phyloP scores from a whole-genome alignment of 2,888 invertebrate species.

The Lasioglossum villosulum region DNA sequence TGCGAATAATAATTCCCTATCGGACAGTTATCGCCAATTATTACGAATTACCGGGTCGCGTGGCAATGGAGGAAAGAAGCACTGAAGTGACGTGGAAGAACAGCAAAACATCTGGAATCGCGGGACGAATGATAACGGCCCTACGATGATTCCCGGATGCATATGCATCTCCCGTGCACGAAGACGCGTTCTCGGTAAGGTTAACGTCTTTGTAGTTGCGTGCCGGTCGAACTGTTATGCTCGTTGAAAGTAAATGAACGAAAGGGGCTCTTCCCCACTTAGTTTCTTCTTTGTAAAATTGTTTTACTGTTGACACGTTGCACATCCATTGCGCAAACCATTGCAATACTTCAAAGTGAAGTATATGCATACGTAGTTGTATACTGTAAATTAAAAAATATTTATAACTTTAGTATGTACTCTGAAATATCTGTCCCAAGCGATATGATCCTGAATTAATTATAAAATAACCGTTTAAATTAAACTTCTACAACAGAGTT shows the following conservation, averaged over 20 bases:
- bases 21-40: conserved; percentile 16
- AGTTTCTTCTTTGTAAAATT: background rate
- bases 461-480: no score
- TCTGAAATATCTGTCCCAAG: no score
- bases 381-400: no score
- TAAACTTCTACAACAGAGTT: no score
- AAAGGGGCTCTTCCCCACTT: background rate
- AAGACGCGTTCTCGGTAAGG: conserved; percentile 66
- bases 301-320: background rate
- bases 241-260: conserved; percentile 3
- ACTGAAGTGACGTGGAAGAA: conserved; percentile 5
- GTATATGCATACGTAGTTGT: no score
- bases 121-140: conserved; percentile 6
- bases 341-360: background rate
- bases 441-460: no score
- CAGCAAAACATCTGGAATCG: conserved; percentile 45
- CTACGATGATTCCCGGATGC: conserved; percentile 52
- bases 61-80: background rate
- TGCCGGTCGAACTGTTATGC: conserved; percentile 62
- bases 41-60: conserved; percentile 16
- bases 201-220: conserved; percentile 70
- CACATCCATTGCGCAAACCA: no score
- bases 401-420: no score
- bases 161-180: conserved; percentile 66
- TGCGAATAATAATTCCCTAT: conserved; percentile 22